phyloP scores from a whole-genome alignment of 2,888 invertebrate genomes.

The Andrena bucephala region DNA sequence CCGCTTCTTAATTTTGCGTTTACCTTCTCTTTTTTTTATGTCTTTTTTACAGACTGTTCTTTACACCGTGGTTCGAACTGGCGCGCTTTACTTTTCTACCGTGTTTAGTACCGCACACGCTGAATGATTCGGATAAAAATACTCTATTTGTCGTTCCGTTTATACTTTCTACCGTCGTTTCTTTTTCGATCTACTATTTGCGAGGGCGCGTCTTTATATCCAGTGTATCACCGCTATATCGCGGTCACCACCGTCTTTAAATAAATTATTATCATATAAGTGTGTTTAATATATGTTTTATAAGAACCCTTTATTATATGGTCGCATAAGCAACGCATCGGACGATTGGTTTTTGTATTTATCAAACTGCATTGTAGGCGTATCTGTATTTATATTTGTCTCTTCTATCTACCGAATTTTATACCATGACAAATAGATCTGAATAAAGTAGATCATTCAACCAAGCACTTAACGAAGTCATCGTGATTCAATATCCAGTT shows the following conservation, averaged over 20 bases:
- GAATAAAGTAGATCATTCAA: conserved; percentile 64
- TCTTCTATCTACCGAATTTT: conserved; percentile 57
- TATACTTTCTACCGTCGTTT: conserved; percentile 39
- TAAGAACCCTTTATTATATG: conserved; percentile 44
- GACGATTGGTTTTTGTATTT: conserved; percentile 39
- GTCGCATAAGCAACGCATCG: conserved; percentile 11
- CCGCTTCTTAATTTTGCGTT: conserved; percentile 68
- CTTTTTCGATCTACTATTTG: conserved; percentile 52
- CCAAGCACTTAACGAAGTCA: conserved; percentile 26
- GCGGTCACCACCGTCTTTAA: conserved; percentile 77
- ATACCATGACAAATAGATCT: conserved; percentile 62
- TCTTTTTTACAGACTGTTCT: conserved; percentile 77
- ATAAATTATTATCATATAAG: conserved; percentile 81
- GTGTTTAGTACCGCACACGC: conserved; percentile 43
- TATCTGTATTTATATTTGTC: conserved; percentile 62
- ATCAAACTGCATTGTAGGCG: conserved; percentile 38
- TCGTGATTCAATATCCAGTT: conserved; percentile 35
- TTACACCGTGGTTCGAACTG: conserved; percentile 79
- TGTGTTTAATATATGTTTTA: conserved; percentile 45
- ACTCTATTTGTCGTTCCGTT: conserved; percentile 35
- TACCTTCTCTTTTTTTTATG: conserved; percentile 57
- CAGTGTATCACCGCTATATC: conserved; percentile 73
- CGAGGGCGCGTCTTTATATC: conserved; percentile 72
- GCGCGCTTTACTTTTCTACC: conserved; percentile 65
- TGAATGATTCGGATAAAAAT: conserved; percentile 25